Evolutionary conservation across 2,888 invertebrate species (phyloP), one percentile per base, ranked within the genome.

Genomic region (Argynnis bischoffii): DNA sequence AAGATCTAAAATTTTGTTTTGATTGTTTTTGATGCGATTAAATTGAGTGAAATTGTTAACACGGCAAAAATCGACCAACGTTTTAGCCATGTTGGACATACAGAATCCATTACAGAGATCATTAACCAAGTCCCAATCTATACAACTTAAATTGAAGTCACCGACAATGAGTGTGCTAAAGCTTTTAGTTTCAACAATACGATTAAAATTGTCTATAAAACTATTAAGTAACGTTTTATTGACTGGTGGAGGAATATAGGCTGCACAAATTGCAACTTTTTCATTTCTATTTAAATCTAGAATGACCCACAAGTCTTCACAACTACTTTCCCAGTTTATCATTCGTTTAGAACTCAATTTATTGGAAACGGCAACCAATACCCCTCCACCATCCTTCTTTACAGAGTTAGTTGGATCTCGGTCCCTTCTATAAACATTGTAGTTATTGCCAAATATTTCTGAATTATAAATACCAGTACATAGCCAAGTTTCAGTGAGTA

Each of bases 61-160:
- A 13, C 6, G 47, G 18, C 35, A 59, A 59, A 59, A 59, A 47
- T 59, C 57, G 16, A 59, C 6, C 11, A 59, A 41, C 18, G 50
- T 21, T 60, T 60, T 46, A n/a, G 60, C 60, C n/a, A 53, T 6
- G 18, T 13, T 21, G 6, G 53, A 21, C 21, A 21, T 59, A 21
- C 14, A 2, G 18, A 13, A 21, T 14, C 1, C 3, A 16, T 14
- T 14, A 21, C 13, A 15, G n/a, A 5, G 6, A 18, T 14, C 15
- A 21, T 21, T 11, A 47, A 6, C 59, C 18, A 64, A 56, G 31
- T 56, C 35, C 66, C 66, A 67, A 35, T 67, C 55, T 11, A 67
- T 50, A 50, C 61, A 48, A 21, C 63, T 51, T 35, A 63, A 67
- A 55, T 66, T 66, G 55, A 66, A 66, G 26, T 66, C 66, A 2